phyloP scores from a whole-genome alignment of 2,888 invertebrate species.

The Meteorus cinctellus region DNA sequence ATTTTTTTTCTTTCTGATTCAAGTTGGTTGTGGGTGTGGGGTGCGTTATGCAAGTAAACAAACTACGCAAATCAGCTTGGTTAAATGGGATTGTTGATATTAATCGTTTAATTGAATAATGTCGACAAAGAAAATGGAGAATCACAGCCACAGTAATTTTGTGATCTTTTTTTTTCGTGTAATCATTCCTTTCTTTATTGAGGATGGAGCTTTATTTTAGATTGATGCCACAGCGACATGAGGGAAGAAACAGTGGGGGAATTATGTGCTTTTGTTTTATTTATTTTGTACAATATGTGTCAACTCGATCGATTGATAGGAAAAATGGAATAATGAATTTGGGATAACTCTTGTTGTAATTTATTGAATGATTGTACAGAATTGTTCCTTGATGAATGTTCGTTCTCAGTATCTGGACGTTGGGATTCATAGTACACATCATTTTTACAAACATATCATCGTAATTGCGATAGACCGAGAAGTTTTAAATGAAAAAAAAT shows the following conservation, averaged over 20 bases:
- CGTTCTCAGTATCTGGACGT: not conserved
- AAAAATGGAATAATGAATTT: not conserved
- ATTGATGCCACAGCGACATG: not conserved
- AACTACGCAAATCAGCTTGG: not conserved
- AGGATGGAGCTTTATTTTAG: not conserved
- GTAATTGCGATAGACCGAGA: not conserved
- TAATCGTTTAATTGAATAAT: not conserved
- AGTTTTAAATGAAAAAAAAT: not conserved
- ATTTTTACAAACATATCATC: constrained; percentile 12
- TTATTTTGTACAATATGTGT: not conserved
- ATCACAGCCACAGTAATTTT: not conserved
- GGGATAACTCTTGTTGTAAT: not conserved
- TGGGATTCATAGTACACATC: not conserved
- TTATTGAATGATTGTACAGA: not conserved
- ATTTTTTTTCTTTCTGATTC: not conserved
- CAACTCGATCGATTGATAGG: not conserved
- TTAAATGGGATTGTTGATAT: not conserved
- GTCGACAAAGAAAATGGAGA: not conserved
- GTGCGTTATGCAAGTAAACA: not conserved
- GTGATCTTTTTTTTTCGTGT: not conserved
- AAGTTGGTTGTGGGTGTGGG: not conserved
- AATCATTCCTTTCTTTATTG: not conserved
- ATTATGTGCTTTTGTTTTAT: not conserved
- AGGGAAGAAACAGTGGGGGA: not conserved
- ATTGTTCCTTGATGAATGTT: not conserved